These are phyloP conservation scores for Cettia cetti DNA, from an alignment of 2,113 vertebrate species.

Conservation along the genomic window DNA sequence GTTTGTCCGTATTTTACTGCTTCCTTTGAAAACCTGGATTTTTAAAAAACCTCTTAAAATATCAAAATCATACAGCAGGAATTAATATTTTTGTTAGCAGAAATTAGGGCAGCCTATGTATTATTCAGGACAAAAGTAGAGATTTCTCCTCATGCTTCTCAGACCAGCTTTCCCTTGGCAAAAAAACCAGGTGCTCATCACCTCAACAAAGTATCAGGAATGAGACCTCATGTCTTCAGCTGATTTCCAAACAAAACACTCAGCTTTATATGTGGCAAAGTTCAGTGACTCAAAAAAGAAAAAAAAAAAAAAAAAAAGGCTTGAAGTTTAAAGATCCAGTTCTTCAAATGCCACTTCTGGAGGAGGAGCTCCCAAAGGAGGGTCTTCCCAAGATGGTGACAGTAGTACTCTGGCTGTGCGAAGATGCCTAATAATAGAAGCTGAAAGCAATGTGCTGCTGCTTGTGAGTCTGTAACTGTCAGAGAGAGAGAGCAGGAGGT, in stretches of 20 bases:
- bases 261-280: background rate
- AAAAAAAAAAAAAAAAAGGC: background rate
- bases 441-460: background rate
- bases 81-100: background rate
- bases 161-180: background rate
- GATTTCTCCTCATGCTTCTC: background rate
- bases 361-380: background rate
- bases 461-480: rapidly evolving
- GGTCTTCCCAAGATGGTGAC: background rate
- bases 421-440: background rate
- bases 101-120: background rate
- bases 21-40: background rate
- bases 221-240: background rate
- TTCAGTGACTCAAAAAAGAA: background rate
- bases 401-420: background rate
- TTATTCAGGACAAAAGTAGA: background rate
- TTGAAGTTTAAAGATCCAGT: background rate
- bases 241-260: background rate
- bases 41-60: background rate
- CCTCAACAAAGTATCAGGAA: background rate
- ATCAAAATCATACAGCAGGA: background rate
- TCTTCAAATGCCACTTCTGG: background rate
- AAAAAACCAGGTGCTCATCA: background rate
- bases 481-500: background rate
- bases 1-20: background rate